phyloP scores from a whole-genome alignment of 2,113 vertebrate genomes.

The Cryptoleucopteryx plumbea region DNA sequence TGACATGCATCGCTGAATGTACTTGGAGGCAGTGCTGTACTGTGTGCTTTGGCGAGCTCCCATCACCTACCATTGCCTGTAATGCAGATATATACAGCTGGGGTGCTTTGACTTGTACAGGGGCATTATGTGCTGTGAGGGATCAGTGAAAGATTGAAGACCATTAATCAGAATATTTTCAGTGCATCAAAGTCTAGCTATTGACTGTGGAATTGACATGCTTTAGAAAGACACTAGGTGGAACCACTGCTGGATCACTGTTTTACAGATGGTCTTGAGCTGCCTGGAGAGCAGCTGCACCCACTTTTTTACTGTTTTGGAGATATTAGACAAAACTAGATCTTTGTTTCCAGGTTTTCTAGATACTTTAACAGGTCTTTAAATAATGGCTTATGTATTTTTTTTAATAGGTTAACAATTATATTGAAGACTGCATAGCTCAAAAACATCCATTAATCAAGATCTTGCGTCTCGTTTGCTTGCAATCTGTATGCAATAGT shows the following conservation, averaged over 20 bases:
- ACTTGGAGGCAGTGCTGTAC: background rate
- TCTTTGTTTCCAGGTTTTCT: background rate
- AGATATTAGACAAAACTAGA: background rate
- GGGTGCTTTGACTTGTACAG: background rate
- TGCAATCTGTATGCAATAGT: slow-evolving; percentile 96
- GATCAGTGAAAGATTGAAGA: background rate
- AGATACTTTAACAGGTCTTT: background rate
- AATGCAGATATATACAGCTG: no score
- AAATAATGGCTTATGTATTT: rapidly evolving
- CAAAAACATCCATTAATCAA: slow-evolving; percentile 93
- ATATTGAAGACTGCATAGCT: slow-evolving; percentile 93
- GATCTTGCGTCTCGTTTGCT: slow-evolving; percentile 88
- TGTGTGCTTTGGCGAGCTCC: background rate
- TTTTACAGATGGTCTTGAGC: background rate
- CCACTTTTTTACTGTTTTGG: background rate
- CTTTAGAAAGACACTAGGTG: background rate
- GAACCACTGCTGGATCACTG: background rate
- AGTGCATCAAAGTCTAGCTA: background rate
- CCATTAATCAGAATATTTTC: background rate
- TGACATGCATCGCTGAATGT: background rate
- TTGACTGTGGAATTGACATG: background rate
- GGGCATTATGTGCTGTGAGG: background rate
- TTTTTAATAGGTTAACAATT: slow-evolving; percentile 81
- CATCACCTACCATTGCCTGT: background rate
- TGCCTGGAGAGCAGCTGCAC: background rate